Evolutionary conservation across 2,113 vertebrate species (phyloP).

Genomic region (Onychorhynchus coronatus): DNA sequence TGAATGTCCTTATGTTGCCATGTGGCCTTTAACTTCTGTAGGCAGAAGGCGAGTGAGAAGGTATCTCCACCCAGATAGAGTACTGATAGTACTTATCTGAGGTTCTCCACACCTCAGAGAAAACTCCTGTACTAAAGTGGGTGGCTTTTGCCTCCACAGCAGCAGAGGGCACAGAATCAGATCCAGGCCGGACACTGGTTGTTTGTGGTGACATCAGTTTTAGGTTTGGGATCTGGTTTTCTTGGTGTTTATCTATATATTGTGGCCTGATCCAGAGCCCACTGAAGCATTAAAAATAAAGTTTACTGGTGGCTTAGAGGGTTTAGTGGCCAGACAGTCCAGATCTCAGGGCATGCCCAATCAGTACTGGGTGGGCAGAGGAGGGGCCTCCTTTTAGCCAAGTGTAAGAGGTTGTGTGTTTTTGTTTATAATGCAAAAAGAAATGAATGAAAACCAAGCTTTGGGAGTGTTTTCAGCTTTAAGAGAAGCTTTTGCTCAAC

Average conservation of each 20-base stretch:
- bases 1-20: not conserved
- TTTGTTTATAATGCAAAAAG: not conserved
- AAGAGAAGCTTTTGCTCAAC: not conserved
- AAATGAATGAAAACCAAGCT: not conserved
- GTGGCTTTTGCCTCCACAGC: not conserved
- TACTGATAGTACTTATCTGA: not conserved
- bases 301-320: not conserved
- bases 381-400: not conserved
- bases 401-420: not conserved
- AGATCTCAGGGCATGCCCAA: not conserved
- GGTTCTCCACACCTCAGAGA: not conserved
- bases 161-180: not conserved
- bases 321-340: not conserved
- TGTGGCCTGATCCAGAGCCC: not conserved
- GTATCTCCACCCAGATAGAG: not conserved
- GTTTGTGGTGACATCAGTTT: not conserved
- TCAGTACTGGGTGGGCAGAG: not conserved
- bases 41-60: not conserved
- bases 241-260: not conserved
- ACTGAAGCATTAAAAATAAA: not conserved
- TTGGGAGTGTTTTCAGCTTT: not conserved
- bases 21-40: not conserved
- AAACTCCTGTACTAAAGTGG: not conserved
- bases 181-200: fast-evolving
- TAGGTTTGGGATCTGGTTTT: not conserved